Conservation (phyloP, 2,797 vertebrate genomes). For the Capromys pilorides region DNA sequence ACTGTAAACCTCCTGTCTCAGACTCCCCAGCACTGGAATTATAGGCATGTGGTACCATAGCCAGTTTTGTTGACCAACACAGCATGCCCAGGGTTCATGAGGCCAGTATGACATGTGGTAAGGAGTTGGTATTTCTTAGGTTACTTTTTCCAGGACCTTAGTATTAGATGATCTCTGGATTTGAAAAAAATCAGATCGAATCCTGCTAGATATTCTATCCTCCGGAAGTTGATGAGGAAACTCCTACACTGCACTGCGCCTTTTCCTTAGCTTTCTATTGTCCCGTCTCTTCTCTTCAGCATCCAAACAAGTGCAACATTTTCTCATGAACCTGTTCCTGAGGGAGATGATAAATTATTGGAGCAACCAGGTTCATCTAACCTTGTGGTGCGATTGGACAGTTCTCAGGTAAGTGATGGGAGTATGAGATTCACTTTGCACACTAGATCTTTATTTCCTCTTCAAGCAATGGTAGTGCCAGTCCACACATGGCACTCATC, state of each 20-base stretch:
- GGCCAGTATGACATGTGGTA: no score
- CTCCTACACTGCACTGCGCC: rapidly evolving
- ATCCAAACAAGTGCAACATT: background rate
- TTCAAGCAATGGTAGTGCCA: background rate
- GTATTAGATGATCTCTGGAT: background rate
- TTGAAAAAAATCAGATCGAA: background rate
- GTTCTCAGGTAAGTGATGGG: background rate
- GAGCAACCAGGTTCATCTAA: background rate
- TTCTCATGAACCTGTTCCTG: background rate
- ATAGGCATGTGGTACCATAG: no score
- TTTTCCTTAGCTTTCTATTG: background rate
- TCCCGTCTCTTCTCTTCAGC: background rate
- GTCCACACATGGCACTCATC: background rate
- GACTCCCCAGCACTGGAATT: no score
- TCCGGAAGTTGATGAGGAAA: background rate
- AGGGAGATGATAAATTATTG: background rate
- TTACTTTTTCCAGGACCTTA: background rate
- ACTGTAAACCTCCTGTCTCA: no score
- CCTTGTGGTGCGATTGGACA: background rate
- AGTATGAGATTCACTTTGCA: no score
- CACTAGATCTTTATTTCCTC: background rate
- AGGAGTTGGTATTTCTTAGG: background rate
- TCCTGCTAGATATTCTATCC: background rate
- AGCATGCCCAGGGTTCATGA: no score
- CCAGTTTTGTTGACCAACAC: no score